These are phyloP conservation scores for Aphelocoma californica DNA, from an alignment of 2,797 vertebrate species.

Conservation along the genomic window DNA sequence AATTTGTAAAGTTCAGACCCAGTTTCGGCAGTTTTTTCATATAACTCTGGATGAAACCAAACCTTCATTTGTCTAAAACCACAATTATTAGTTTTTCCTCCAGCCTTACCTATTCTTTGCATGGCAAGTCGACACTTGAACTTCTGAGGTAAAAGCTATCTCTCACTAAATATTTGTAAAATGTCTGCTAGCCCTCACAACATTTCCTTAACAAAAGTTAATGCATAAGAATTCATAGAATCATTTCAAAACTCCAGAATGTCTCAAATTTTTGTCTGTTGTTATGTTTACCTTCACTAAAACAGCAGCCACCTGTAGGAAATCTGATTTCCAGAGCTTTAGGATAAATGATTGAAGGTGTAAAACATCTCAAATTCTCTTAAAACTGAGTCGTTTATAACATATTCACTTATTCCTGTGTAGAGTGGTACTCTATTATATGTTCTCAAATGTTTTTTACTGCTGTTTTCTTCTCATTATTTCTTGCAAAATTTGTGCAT, in stretches of 20 bases:
- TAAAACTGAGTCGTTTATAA: not conserved
- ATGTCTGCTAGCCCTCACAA: not conserved
- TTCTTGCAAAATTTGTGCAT: not conserved
- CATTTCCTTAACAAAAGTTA: not conserved
- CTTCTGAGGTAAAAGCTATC: not conserved
- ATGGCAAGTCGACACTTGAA: not conserved
- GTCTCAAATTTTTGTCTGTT: not conserved
- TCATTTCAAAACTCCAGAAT: not conserved
- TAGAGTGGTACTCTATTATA: not conserved
- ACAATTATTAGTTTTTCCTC: not conserved
- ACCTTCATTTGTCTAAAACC: not conserved
- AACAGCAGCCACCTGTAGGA: not conserved
- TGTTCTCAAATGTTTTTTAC: not conserved
- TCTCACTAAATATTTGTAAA: not conserved
- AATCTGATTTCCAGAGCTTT: not conserved
- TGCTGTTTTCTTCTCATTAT: not conserved
- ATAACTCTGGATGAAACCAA: not conserved
- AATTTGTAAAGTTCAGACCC: not conserved
- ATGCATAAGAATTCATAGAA: not conserved
- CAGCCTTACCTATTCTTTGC: not conserved
- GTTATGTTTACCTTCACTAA: not conserved
- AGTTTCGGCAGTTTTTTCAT: not conserved
- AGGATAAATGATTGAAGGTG: not conserved
- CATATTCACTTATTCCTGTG: not conserved
- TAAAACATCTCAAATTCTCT: not conserved